Evolutionary conservation across 1,140 invertebrate species (phyloP), one percentile per base, ranked within the genome.

Genomic region (Sycophaga agraensis): DNA sequence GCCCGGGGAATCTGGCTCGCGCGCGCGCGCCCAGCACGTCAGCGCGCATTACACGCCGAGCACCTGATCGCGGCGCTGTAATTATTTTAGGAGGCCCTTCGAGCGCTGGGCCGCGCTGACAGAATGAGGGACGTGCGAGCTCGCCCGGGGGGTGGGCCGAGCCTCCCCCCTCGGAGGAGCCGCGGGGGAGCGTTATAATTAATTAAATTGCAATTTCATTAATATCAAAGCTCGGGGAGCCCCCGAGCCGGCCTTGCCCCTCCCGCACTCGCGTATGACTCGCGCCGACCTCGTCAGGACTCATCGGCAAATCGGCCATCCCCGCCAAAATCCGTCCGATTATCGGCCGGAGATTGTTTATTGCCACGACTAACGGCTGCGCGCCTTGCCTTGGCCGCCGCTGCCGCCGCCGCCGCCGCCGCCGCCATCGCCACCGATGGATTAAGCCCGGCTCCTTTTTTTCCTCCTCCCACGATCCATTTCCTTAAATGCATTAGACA

Each of bases 201-300:
- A 63, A 63, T 63, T 63, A 63, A 63, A 63, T 50, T 56, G 60
- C 60, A 63, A 56, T 63, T 56, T 63, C 60, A 63, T 63, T 63
- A 56, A 63, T 63, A 63, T 63, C 43, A 56, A 56, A 56, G 51
- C 59, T 37, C 39, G 40, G n/a, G 31, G 34, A 46, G 35, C 8
- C 17, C 51, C 35, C n/a, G 34, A 24, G 21, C 4, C 14, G 1
- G 2, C 2, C 22, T 42, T 11, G 11, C n/a, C 28, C 8, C n/a
- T 2, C 42, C 14, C 46, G 24, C n/a, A 3, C 24, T 17, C 50
- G 46, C 46, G 24, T 42, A 40, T 50, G 46, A 54, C 58, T 60
- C 21, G 31, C 31, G n/a, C n/a, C n/a, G n/a, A n/a, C 28, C 5
- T 31, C 28, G 28, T 31, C 28, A 11, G 5, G 28, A 42, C 34